A percentile compares a stretch with the other conserved stretches of the same genome.
phyloP scores from a whole-genome alignment of 2,888 invertebrate species.

The Venustoraphidia nigricollis region DNA sequence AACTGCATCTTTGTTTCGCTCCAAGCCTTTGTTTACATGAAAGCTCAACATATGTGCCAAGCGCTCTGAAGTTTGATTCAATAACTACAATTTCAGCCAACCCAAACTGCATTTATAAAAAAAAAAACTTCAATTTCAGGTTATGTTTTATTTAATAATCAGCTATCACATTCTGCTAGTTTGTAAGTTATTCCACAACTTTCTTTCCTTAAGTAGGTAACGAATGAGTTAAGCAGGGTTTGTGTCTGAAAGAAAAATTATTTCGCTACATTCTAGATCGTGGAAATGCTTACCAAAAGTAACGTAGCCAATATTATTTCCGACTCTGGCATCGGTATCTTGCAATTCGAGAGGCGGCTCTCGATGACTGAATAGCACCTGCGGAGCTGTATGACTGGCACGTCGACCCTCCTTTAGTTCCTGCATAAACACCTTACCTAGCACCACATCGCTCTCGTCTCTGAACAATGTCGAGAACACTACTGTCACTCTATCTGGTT shows the following conservation, averaged over 20 bases:
- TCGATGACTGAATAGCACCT: slow-evolving; percentile 79
- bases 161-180: no score
- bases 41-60: no score
- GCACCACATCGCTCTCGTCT: slow-evolving; percentile 94
- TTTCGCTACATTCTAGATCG: background rate
- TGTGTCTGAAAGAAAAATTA: background rate
- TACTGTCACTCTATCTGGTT: slow-evolving; percentile 95
- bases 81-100: no score
- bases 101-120: no score
- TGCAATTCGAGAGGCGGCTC: slow-evolving; percentile 93
- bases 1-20: no score
- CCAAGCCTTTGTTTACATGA: no score
- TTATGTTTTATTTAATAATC: no score
- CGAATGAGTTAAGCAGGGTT: no score
- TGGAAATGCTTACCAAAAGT: slow-evolving; percentile 68
- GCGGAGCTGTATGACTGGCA: slow-evolving; percentile 85
- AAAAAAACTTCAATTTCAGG: no score
- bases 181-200: no score
- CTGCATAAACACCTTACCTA: slow-evolving; percentile 99
- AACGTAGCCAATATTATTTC: slow-evolving; percentile 97
- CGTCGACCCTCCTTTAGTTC: slow-evolving; percentile 96
- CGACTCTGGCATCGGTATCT: slow-evolving; percentile 83
- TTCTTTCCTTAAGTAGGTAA: no score
- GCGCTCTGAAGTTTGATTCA: no score
- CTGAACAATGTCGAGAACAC: slow-evolving; percentile 98